Evolutionary conservation across 2,797 vertebrate species (phyloP), one percentile per base, ranked within the genome.

Genomic region (Neosilurus mollespiculum): DNA sequence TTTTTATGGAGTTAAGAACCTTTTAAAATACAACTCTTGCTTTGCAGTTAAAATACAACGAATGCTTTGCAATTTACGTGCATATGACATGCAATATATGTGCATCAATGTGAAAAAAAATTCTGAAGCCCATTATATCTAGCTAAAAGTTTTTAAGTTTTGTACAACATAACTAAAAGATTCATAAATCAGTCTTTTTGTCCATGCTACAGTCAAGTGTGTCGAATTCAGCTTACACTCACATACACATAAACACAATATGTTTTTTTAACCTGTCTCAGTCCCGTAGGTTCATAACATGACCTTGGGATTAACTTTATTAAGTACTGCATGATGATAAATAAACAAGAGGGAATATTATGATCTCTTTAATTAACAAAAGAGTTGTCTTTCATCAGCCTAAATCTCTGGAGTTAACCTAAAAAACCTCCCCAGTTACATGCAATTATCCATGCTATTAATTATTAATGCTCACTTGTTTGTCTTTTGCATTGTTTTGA

Each of bases 301-400:
- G 5, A 76, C 22, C 56, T 76, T 59, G 73, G 56, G 73, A 76
- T 59, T 43, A 5, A 59, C 26, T 59, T 76, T 37, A 22, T n/a
- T 34, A 76, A 59, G 54, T 59, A 22, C 56, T 76, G 56, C 30
- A 22, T n/a, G 73, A 20, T 76, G 30, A 59, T 59, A 6, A 76
- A 76, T 43, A 76, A 22, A 22, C 73, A 76, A 59, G 11, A 59
- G 73, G 73, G 73, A 76, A n/a, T 59, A 76, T 76, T 76, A 12
- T 59, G 30, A 7, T 18, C 15, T n/a, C 24, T 34, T 3, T 34
- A 34, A 75, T 58, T 75, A 56, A 58, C 72, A 58, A 24, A 75
- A 56, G 9, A 58, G 24, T 51, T 20, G 53, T 34, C 72, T 56
- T 75, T 58, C 53, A 58, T 34, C 53, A 34, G 53, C 24, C 0